Evolutionary conservation across 2,888 invertebrate genomes (phyloP).

Genomic region (Myathropa florea): DNA sequence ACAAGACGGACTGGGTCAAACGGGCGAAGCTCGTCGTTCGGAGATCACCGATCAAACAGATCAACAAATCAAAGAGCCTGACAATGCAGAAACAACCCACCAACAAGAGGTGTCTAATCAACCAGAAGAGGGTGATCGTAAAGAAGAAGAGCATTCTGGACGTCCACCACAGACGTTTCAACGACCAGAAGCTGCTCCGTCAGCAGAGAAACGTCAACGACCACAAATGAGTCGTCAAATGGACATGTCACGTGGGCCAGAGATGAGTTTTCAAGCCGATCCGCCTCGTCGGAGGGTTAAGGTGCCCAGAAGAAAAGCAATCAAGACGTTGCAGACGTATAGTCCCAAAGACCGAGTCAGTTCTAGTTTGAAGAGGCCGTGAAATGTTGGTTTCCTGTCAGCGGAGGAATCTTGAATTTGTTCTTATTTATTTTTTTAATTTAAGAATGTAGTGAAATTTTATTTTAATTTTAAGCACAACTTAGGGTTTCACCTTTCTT

Average conservation of each 20-base stretch:
- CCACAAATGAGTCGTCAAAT: not conserved
- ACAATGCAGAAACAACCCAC: not conserved
- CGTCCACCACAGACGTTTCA: not conserved
- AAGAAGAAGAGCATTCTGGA: not conserved
- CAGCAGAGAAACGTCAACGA: not conserved
- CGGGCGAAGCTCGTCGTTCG: not conserved
- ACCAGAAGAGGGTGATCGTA: not conserved
- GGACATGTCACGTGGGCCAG: not conserved
- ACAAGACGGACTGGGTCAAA: too few relatives aligned
- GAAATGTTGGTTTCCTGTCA: not conserved
- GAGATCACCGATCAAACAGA: not conserved
- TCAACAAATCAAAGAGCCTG: not conserved
- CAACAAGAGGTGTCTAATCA: not conserved
- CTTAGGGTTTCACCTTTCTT: not conserved
- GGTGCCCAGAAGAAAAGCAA: slow-evolving; percentile 29
- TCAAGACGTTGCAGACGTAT: not conserved
- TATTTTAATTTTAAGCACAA: not conserved
- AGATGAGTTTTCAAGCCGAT: not conserved
- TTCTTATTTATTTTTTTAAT: too few relatives aligned
- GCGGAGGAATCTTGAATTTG: not conserved
- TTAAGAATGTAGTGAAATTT: not conserved
- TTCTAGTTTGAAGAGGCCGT: not conserved
- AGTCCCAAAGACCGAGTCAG: not conserved
- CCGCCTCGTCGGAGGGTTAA: slow-evolving; percentile 1
- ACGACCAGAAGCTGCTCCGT: not conserved